Conservation (phyloP, 2,888 invertebrate genomes). For the Itoplectis maculator region DNA sequence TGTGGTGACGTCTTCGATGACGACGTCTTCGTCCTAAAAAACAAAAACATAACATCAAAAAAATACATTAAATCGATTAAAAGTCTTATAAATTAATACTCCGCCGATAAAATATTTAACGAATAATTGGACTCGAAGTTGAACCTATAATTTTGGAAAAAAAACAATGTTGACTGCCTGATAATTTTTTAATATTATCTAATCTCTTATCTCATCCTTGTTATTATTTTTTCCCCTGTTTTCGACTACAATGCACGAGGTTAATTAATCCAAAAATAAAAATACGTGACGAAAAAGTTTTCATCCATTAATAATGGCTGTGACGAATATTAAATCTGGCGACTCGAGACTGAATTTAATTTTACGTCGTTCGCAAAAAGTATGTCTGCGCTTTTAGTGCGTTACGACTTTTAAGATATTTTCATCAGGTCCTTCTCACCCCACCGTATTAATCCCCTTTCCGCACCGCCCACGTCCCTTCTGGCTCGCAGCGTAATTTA, state of each 20-base stretch:
- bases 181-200: no score
- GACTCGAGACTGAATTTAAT: neutral
- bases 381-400: neutral
- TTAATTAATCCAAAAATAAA: no score
- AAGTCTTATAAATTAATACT: neutral
- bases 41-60: neutral
- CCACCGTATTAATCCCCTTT: neutral
- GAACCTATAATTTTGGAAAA: no score
- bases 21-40: slow-evolving; percentile 85
- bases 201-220: no score
- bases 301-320: no score
- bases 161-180: no score
- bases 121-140: no score
- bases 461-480: slow-evolving; percentile 2
- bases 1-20: slow-evolving; percentile 87
- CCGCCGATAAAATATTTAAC: no score
- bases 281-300: no score
- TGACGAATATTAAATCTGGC: no score
- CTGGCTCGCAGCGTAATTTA: slow-evolving; percentile 10
- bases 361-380: neutral
- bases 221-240: no score
- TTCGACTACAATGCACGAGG: no score
- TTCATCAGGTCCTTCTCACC: neutral
- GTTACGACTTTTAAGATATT: neutral
- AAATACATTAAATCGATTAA: neutral